These are phyloP conservation scores for Drosophila fungiperda DNA, from an alignment of 2,888 invertebrate species.

Conservation along the genomic window DNA sequence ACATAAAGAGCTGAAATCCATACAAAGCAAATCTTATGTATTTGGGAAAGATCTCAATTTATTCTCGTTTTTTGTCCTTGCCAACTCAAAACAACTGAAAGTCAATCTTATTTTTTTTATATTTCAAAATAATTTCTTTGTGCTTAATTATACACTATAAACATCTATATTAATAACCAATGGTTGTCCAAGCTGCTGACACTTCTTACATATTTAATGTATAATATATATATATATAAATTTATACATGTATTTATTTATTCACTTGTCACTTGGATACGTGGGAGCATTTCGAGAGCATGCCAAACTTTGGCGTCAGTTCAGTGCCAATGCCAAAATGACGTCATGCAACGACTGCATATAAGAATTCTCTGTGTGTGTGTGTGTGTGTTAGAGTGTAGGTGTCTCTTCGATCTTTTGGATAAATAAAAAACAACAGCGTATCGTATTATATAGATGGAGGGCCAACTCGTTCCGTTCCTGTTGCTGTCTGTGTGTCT, in stretches of 20 bases:
- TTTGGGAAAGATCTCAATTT: no score
- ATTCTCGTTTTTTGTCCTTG: no score
- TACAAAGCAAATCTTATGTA: no score
- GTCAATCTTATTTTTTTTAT: no score
- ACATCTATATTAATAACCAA: background rate
- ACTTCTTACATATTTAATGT: background rate
- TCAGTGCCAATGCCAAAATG: constrained; percentile 65
- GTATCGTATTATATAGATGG: constrained; percentile 17
- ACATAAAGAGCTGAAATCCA: background rate
- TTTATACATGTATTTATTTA: background rate
- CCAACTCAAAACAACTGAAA: no score
- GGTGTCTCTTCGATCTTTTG: constrained; percentile 61
- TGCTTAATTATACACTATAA: no score
- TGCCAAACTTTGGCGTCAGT: constrained; percentile 52
- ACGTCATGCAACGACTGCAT: constrained; percentile 36
- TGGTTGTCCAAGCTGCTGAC: background rate
- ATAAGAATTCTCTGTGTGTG: constrained; percentile 9
- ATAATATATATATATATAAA: background rate
- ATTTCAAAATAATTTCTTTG: no score
- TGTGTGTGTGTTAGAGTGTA: constrained; percentile 39
- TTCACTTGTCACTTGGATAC: constrained; percentile 6
- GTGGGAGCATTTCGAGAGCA: constrained; percentile 50
- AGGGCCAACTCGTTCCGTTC: constrained; percentile 26
- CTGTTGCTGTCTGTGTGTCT: constrained; percentile 32
- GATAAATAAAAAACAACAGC: constrained; percentile 36